phyloP scores from a whole-genome alignment of 1,140 invertebrate genomes.

The Sarcophaga bullata region DNA sequence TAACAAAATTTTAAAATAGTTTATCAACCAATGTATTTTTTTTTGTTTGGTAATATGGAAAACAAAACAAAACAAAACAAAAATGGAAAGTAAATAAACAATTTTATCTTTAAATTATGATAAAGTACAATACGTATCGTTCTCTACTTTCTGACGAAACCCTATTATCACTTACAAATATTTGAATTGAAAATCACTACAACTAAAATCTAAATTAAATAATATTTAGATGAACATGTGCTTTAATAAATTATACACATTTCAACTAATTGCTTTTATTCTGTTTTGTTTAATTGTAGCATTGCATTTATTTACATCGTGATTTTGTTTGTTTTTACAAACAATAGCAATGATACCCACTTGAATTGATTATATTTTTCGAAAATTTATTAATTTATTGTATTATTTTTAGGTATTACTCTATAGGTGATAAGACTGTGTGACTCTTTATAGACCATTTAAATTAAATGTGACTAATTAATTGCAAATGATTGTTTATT shows the following conservation, averaged over 20 bases:
- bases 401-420: too few species aligned
- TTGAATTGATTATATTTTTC: neutral
- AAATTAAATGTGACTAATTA: too few species aligned
- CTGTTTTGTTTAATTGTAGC: too few species aligned
- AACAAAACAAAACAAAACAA: neutral
- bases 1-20: neutral
- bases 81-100: slow-evolving; percentile 4
- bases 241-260: neutral
- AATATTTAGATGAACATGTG: neutral
- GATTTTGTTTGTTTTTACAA: neutral
- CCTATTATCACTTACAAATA: neutral
- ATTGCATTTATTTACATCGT: neutral
- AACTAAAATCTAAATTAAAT: slow-evolving; percentile 6
- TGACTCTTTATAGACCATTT: too few species aligned
- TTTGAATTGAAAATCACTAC: neutral
- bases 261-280: neutral
- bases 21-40: neutral
- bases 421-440: too few species aligned
- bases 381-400: neutral
- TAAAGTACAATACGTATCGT: neutral
- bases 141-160: neutral
- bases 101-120: slow-evolving; percentile 36
- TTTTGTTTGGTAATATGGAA: slow-evolving; percentile 6
- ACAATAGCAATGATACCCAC: neutral
- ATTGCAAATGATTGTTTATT: too few species aligned